These are phyloP conservation scores for Alligator sinensis DNA, from an alignment of 2,113 vertebrate species.

Conservation along the genomic window DNA sequence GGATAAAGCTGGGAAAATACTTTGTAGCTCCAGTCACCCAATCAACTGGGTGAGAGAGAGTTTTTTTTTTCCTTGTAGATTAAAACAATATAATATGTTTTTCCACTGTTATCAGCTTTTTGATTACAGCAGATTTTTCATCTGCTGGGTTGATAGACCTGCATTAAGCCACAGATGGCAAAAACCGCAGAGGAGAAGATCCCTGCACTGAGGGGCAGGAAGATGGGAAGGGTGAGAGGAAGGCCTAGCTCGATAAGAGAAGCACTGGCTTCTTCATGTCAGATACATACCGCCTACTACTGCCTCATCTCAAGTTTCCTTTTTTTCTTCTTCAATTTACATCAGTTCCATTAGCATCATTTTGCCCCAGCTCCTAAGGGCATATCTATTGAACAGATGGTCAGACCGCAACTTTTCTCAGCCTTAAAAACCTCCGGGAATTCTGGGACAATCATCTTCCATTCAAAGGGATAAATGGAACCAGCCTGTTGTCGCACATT, in stretches of 20 bases:
- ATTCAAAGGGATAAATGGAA: background rate
- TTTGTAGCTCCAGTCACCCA: background rate
- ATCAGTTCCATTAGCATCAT: background rate
- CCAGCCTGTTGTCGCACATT: background rate
- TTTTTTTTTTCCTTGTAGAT: background rate
- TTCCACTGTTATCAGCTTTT: background rate
- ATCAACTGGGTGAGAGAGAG: accelerated
- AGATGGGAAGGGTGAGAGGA: background rate
- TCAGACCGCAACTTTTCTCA: background rate
- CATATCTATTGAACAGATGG: background rate
- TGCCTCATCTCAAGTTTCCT: background rate
- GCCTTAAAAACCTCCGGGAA: background rate
- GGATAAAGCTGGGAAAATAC: background rate
- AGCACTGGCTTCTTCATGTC: accelerated
- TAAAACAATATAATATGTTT: background rate
- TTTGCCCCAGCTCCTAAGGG: background rate
- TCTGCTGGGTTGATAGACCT: background rate
- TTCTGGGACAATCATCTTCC: accelerated
- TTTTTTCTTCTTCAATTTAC: background rate
- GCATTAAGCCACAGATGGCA: background rate
- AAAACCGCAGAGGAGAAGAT: background rate
- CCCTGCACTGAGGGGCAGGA: background rate
- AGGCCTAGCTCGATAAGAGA: background rate
- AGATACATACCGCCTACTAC: accelerated
- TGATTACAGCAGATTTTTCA: background rate